Conservation (phyloP, 2,888 invertebrate species). For the Chymomyza caudatula region DNA sequence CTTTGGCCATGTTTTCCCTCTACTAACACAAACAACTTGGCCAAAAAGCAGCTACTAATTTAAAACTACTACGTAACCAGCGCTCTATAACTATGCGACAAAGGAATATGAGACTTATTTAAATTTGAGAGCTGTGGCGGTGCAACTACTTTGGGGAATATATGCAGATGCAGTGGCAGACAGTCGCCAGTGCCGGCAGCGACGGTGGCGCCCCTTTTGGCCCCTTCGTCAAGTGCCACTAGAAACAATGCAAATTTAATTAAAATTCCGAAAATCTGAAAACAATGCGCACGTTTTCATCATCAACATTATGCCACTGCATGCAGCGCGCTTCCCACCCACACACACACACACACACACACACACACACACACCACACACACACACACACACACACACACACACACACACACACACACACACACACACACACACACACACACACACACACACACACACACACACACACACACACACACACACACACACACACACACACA, state of each 20-base stretch:
- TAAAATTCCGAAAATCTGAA: slow-evolving; percentile 65
- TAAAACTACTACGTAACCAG: slow-evolving; percentile 24
- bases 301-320: slow-evolving; percentile 55
- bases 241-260: slow-evolving; percentile 65
- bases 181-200: neutral
- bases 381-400: neutral
- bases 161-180: slow-evolving; percentile 10
- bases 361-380: too few species aligned
- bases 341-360: too few species aligned
- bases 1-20: neutral
- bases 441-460: slow-evolving; percentile 1
- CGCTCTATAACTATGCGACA: slow-evolving; percentile 24
- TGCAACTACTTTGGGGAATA: slow-evolving; percentile 31
- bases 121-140: slow-evolving; percentile 29
- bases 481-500: neutral
- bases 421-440: neutral
- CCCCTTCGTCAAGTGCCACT: slow-evolving; percentile 53
- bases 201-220: slow-evolving; percentile 1
- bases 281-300: slow-evolving; percentile 60
- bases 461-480: neutral
- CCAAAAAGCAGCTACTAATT: slow-evolving; percentile 35
- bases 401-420: slow-evolving; percentile 4
- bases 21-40: neutral
- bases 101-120: slow-evolving; percentile 60
- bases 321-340: slow-evolving; percentile 12